These are phyloP conservation scores for Glaucidium brasilianum DNA, from an alignment of 2,113 vertebrate genomes.

Conservation along the genomic window DNA sequence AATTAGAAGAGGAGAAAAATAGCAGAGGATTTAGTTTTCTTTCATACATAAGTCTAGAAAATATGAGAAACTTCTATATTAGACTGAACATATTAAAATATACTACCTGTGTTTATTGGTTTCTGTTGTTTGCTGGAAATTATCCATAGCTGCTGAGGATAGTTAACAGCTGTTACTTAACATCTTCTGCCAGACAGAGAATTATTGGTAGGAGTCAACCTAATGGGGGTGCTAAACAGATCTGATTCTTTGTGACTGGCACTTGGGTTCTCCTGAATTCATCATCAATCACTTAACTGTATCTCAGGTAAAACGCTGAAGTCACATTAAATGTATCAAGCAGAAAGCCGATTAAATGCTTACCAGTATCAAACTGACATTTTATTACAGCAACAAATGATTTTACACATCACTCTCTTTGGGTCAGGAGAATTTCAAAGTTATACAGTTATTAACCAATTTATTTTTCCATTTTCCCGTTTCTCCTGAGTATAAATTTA, in stretches of 20 bases:
- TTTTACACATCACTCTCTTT: background rate
- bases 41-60: background rate
- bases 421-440: slow-evolving; percentile 7
- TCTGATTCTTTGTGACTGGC: background rate
- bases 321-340: background rate
- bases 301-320: background rate
- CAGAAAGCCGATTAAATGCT: slow-evolving; percentile 39
- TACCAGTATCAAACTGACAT: background rate
- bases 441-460: background rate
- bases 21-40: background rate
- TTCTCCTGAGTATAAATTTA: background rate
- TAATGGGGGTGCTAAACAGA: background rate
- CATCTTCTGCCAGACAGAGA: background rate
- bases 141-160: background rate
- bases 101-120: background rate
- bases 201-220: background rate
- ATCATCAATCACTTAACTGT: background rate
- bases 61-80: background rate
- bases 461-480: background rate
- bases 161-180: background rate
- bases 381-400: slow-evolving; percentile 15
- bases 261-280: background rate
- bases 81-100: background rate
- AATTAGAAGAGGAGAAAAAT: background rate
- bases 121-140: background rate